Conservation (phyloP, 2,888 invertebrate genomes). For the Tubulanus polymorphus region DNA sequence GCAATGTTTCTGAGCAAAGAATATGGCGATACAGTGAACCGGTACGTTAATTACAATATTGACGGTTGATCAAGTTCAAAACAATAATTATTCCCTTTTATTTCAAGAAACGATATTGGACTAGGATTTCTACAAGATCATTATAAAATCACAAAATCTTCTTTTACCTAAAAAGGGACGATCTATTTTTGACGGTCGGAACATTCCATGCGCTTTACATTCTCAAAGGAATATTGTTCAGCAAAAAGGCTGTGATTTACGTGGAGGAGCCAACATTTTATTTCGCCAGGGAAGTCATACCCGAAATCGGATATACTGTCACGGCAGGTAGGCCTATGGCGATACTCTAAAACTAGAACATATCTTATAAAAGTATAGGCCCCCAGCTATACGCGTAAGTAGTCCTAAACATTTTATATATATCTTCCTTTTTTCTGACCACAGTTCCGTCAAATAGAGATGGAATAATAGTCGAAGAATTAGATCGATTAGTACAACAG, state of each 20-base stretch:
- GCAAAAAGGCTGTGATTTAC: constrained; percentile 60
- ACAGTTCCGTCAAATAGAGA: constrained; percentile 58
- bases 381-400: too few species aligned
- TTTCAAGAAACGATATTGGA: too few species aligned
- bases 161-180: constrained; percentile 54
- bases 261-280: constrained; percentile 66
- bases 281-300: constrained; percentile 60
- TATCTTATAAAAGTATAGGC: too few species aligned
- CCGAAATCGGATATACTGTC: too few species aligned
- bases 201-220: constrained; percentile 63
- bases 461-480: constrained; percentile 56
- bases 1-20: constrained; percentile 32
- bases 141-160: too few species aligned
- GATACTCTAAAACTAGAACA: too few species aligned
- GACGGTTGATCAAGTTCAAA: background rate
- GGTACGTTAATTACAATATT: background rate
- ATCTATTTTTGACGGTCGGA: constrained; percentile 61
- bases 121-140: too few species aligned
- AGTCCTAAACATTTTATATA: too few species aligned
- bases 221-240: constrained; percentile 58
- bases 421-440: constrained; percentile 11
- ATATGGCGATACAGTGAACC: constrained; percentile 33
- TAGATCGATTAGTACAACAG: constrained; percentile 54
- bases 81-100: too few species aligned
- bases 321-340: too few species aligned